Percentiles rank a stretch among this genome's conserved stretches.
Evolutionary conservation across 2,113 vertebrate genomes (phyloP).

Genomic region (Ptychochromis oligacanthus): DNA sequence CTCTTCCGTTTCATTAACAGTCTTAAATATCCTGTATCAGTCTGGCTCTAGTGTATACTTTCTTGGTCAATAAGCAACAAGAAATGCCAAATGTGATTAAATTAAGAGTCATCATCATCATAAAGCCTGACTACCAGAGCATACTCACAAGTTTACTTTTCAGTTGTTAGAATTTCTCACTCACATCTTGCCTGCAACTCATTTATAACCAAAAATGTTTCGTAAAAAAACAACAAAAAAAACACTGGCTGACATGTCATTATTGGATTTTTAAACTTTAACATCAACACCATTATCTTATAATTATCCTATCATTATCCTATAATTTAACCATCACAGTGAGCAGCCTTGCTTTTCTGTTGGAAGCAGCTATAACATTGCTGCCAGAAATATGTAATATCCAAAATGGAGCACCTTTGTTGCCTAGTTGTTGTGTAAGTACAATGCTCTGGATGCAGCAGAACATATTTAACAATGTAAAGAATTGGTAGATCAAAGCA

Average conservation of each 20-base stretch:
- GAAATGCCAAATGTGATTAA: no score
- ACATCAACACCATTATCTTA: background rate
- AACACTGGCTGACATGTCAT: background rate
- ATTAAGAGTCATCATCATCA: no score
- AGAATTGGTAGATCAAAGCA: no score
- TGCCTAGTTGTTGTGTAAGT: background rate
- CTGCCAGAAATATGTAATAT: background rate
- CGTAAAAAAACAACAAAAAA: background rate
- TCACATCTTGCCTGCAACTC: background rate
- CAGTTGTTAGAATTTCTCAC: background rate
- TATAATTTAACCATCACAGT: background rate
- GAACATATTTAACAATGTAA: no score
- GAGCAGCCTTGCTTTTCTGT: background rate
- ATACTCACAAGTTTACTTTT: background rate
- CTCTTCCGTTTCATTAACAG: no score
- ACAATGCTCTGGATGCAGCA: background rate
- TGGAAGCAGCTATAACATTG: background rate
- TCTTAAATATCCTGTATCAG: no score
- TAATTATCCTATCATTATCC: no score
- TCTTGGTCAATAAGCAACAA: no score
- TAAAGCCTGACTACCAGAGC: no score
- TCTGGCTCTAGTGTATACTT: no score
- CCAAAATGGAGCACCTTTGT: background rate
- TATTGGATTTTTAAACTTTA: background rate
- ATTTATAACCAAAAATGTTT: background rate